Evolutionary conservation across 2,113 vertebrate species (phyloP), one percentile per base, ranked within the genome.

Genomic region (Melanostigma gelatinosum): DNA sequence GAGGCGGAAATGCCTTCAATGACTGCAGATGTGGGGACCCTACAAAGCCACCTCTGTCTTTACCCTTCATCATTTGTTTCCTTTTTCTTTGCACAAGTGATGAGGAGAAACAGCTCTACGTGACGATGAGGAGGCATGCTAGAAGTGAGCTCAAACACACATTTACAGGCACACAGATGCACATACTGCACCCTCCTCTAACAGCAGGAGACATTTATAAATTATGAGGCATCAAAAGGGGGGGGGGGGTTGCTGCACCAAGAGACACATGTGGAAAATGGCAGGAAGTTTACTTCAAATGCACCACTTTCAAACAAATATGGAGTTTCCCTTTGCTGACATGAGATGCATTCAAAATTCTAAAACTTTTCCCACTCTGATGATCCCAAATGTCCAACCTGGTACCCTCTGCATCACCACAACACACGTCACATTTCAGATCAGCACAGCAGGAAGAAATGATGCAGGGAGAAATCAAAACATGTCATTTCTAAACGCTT

Each of bases 1-100:
- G 88, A 88, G 88, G 87, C 85, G 92, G 92, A 93, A 93, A 93
- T 77, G 73, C 88, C 75, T 87, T 91, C 84, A 88, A 75, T 91
- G 90, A 82, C 92, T 91, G 92, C 93, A 92, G 93, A 93, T 94
- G 93, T 88, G 85, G 79, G 83, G 69, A 73, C 57, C 57, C 32
- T n/a, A 94, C 93, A 94, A 93, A 93, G 91, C 60, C 55, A 29
- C 9, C 78, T 83, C 88, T 93, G 72, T 80, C 79, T 73, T 24
- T 15, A 72, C 12, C 62, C 85, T 60, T 82, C 66, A 86, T 91
- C 75, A 65, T 91, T 86, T 91, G 52, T 63, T 84, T 85, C 46
- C 32, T 76, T 87, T 6, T 71, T 6, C 11, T 18, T 68, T 77
- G 64, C 34, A 46, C 24, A 32, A 62, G 75, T 46, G 32, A 61